phyloP scores from a whole-genome alignment of 2,888 invertebrate genomes.

The Cataglyphis rosenhaueri region DNA sequence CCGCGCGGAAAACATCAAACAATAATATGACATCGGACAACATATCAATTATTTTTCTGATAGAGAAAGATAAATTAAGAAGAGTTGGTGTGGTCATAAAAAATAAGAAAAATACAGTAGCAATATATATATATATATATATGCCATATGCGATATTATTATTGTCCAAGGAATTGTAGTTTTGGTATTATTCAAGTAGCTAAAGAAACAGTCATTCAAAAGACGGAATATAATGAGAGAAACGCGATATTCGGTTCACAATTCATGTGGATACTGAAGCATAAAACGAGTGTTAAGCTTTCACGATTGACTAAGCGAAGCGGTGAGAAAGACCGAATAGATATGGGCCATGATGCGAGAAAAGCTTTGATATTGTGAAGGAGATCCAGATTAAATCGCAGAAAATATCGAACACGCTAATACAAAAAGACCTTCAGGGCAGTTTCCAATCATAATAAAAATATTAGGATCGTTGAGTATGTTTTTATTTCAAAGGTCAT shows the following conservation, averaged over 20 bases:
- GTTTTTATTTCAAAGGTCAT: too few relatives aligned
- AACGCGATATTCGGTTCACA: constrained; percentile 16
- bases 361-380: background rate
- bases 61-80: background rate
- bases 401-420: background rate
- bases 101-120: background rate
- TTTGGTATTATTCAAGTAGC: constrained; percentile 5
- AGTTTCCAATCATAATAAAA: too few relatives aligned
- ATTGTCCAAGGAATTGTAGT: background rate
- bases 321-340: constrained; percentile 1
- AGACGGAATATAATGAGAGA: constrained; percentile 6
- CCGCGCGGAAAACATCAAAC: background rate
- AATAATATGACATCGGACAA: background rate
- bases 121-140: background rate
- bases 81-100: background rate
- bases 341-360: background rate
- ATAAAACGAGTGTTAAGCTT: constrained; percentile 12
- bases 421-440: background rate
- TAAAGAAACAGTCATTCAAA: background rate
- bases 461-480: too few relatives aligned
- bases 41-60: background rate
- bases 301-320: background rate
- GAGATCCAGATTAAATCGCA: background rate
- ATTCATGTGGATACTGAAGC: background rate
- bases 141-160: background rate